Evolutionary conservation across 2,113 vertebrate genomes (phyloP), one percentile per base, ranked within the genome.

Genomic region (Nicator chloris): DNA sequence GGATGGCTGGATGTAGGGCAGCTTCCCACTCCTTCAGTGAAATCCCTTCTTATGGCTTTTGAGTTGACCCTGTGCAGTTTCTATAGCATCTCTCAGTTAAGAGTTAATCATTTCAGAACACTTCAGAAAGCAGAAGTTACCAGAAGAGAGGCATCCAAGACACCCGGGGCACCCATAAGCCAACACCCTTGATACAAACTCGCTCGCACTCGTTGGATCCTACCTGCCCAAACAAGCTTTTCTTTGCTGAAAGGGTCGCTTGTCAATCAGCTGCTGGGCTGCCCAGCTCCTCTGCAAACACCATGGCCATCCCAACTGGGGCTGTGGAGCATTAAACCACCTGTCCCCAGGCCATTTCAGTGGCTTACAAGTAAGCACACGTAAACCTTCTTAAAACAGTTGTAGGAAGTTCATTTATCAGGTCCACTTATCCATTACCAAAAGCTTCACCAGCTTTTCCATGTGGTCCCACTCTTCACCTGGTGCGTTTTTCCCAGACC

Each of bases 131-230:
- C 5, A 54, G 44, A 71, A 73, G 30, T 64, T 44, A 59, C 1
- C 51, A 42, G 24, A 71, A 42, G 10, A 47, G 64, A 82, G 24
- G 22, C 17, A 44, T 27, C 14, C 0, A 5, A 45, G 30, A 40
- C 13, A 44, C 16, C 13, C 13, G 1, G 18, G 30, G 26, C 39
- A 40, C 45, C 45, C 1, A 2, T 47, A 57, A 70, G 42, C 28
- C 49, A 65, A n/a, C n/a, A 26, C 16, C 37, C 53, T 30, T 44
- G 7, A 49, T 28, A 33, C 33, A n/a, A 78, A 23, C 13, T 42
- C 3, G 0, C 24, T 24, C 33, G 13, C 6, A 13, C 10, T 5
- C 0, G 4, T 9, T 35, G 26, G 13, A 35, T 30, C 35, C 51
- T 30, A 39, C 35, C 35, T 35, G 35, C 31, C 71, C 61, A 30